Evolutionary conservation across 2,113 vertebrate species (phyloP).

Genomic region (Muscicapa adusta): DNA sequence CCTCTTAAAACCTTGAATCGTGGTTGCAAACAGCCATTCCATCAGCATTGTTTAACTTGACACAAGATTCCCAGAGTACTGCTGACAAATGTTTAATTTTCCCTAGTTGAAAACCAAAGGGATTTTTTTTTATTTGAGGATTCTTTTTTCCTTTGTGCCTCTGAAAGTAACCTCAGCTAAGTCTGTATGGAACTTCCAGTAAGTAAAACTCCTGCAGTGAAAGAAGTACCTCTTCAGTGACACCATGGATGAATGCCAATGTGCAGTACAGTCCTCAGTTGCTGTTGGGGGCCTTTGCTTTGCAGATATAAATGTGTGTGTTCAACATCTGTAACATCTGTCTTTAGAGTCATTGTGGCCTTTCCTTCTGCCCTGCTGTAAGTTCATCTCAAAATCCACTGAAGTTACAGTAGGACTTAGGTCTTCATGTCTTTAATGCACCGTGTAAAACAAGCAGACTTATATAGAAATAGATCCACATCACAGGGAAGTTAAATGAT

Average conservation of each 20-base stretch:
- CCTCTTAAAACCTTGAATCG: not conserved
- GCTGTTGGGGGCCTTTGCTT: not conserved
- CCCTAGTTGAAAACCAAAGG: not conserved
- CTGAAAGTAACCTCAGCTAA: not conserved
- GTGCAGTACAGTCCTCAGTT: not conserved
- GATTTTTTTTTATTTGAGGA: not conserved
- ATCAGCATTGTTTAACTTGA: not conserved
- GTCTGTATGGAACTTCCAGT: not conserved
- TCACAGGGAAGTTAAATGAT: not conserved
- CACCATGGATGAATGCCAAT: not conserved
- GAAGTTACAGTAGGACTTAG: not conserved
- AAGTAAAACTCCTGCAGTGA: not conserved
- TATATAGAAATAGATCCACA: not conserved
- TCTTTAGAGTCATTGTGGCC: not conserved
- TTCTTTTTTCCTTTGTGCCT: not conserved
- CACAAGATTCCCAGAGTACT: not conserved
- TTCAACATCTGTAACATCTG: not conserved
- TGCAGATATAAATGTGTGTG: not conserved
- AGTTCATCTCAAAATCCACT: not conserved
- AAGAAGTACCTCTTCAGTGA: constrained; percentile 1
- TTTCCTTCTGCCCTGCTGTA: not conserved
- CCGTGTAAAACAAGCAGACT: not conserved
- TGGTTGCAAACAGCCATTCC: not conserved
- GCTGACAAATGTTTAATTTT: not conserved
- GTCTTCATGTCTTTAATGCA: not conserved